phyloP scores from a whole-genome alignment of 1,140 invertebrate species.

The Argopecten irradians region DNA sequence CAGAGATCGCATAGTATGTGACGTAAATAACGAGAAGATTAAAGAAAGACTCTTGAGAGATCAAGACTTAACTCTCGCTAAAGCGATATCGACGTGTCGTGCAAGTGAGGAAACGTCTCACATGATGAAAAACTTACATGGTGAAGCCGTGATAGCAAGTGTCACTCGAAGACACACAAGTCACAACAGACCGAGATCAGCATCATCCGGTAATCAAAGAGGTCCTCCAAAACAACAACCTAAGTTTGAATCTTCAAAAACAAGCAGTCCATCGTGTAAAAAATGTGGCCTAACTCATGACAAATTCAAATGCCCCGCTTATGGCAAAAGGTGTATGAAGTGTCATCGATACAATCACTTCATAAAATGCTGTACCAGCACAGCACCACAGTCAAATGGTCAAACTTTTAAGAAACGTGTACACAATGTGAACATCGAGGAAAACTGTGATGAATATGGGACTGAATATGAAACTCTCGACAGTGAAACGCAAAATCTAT shows the following conservation, averaged over 20 bases:
- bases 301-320: not conserved
- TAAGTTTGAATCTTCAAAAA: too few species aligned
- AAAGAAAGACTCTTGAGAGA: constrained; percentile 37
- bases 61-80: constrained; percentile 37
- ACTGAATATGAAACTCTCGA: not conserved
- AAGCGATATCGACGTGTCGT: constrained; percentile 30
- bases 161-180: too few species aligned
- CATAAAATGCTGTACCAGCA: constrained; percentile 29
- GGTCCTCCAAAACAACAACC: too few species aligned
- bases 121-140: constrained; percentile 24
- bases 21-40: constrained; percentile 33
- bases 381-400: too few species aligned
- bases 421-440: too few species aligned
- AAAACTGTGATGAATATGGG: constrained; percentile 29
- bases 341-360: constrained; percentile 24
- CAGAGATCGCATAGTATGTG: constrained; percentile 38
- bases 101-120: constrained; percentile 30
- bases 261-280: too few species aligned
- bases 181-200: too few species aligned
- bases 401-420: too few species aligned
- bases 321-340: too few species aligned
- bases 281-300: not conserved
- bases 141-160: not conserved
- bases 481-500: constrained; percentile 28
- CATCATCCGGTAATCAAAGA: too few species aligned